phyloP scores from a whole-genome alignment of 2,113 vertebrate species.

The Pipa parva region DNA sequence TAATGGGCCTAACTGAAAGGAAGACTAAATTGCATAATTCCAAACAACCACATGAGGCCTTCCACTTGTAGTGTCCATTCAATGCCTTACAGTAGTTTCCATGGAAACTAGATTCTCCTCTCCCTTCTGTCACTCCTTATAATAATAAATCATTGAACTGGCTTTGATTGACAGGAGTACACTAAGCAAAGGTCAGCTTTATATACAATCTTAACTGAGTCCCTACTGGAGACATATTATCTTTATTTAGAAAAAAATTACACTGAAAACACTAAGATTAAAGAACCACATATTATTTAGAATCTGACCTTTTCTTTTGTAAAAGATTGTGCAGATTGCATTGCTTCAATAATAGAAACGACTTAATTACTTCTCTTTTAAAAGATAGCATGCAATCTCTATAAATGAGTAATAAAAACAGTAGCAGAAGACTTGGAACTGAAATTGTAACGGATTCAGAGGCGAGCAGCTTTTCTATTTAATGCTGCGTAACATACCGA shows the following conservation, averaged over 20 bases:
- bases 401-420: too few relatives aligned
- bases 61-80: conserved; percentile 29
- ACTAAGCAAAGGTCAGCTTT: conserved; percentile 30
- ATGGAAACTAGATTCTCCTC: conserved; percentile 50
- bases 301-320: background rate
- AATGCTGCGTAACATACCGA: too few relatives aligned
- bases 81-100: conserved; percentile 38
- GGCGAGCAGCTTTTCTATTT: too few relatives aligned
- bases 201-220: conserved; percentile 24
- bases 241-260: background rate
- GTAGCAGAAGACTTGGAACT: too few relatives aligned
- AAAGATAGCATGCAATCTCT: too few relatives aligned
- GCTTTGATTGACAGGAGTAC: conserved; percentile 42
- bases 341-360: too few relatives aligned
- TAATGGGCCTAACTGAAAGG: conserved; percentile 27
- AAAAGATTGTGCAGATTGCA: too few relatives aligned
- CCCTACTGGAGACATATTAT: conserved; percentile 23
- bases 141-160: conserved; percentile 43
- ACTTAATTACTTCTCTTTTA: too few relatives aligned
- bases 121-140: conserved; percentile 43
- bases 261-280: background rate
- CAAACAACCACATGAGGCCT: conserved; percentile 43
- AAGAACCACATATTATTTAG: conserved; percentile 3
- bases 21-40: conserved; percentile 31
- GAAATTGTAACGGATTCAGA: too few relatives aligned